phyloP scores from a whole-genome alignment of 2,113 vertebrate species.

The Vulpes lagopus region DNA sequence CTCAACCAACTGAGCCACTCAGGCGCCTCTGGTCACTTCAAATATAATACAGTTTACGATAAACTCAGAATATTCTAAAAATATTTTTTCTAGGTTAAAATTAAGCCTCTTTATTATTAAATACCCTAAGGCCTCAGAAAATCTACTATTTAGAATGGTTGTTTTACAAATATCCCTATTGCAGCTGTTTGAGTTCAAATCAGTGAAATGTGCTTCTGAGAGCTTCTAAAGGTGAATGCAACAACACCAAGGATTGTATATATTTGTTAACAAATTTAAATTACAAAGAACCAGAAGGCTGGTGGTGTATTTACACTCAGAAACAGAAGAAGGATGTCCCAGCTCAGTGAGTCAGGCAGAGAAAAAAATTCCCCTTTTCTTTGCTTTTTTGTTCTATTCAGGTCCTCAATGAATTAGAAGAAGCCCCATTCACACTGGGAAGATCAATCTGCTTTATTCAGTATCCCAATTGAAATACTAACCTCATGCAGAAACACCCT shows the following conservation, averaged over 20 bases:
- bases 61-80: constrained; percentile 47
- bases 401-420: background rate
- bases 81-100: constrained; percentile 37
- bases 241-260: background rate
- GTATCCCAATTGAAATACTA: background rate
- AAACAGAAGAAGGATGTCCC: background rate
- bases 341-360: background rate
- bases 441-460: background rate
- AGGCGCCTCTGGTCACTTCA: background rate
- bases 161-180: background rate
- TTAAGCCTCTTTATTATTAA: constrained; percentile 34
- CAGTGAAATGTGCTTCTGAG: background rate
- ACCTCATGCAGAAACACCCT: background rate
- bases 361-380: background rate
- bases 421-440: background rate
- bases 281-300: background rate
- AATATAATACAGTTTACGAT: background rate
- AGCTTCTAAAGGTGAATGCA: constrained; percentile 1
- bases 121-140: background rate
- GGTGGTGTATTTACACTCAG: background rate
- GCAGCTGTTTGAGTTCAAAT: background rate
- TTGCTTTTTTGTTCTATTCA: background rate
- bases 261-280: constrained; percentile 20
- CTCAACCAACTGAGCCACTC: background rate
- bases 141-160: constrained; percentile 9